phyloP scores from a whole-genome alignment of 2,888 invertebrate genomes.

The Ephialtes manifestator region DNA sequence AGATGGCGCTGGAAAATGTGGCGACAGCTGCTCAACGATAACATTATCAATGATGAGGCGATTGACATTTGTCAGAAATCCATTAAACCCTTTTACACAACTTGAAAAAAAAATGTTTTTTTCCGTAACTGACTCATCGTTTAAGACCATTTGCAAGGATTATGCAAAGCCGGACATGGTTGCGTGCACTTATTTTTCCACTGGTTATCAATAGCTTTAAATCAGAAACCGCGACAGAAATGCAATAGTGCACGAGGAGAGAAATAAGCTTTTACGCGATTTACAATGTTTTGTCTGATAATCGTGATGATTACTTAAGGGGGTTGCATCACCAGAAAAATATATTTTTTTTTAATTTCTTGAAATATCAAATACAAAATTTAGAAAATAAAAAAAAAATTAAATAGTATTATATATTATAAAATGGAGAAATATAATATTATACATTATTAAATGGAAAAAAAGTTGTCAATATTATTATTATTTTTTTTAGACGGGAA shows the following conservation, averaged over 20 bases:
- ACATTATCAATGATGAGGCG: conserved; percentile 40
- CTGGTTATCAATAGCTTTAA: conserved; percentile 30
- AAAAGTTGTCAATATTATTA: too few species aligned
- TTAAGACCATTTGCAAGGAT: conserved; percentile 24
- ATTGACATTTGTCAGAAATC: conserved; percentile 61
- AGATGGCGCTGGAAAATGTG: background rate
- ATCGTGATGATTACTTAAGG: too few species aligned
- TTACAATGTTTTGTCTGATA: background rate
- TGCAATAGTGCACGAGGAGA: background rate
- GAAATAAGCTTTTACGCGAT: conserved; percentile 32
- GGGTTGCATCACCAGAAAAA: too few species aligned
- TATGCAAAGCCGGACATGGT: conserved; percentile 5
- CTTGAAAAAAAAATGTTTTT: conserved; percentile 22
- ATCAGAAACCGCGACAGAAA: conserved; percentile 17
- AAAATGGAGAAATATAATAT: too few species aligned
- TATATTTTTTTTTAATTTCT: too few species aligned
- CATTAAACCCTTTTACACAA: conserved; percentile 47
- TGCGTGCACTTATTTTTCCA: conserved; percentile 24
- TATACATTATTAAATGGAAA: too few species aligned
- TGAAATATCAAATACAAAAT: too few species aligned
- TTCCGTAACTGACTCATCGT: conserved; percentile 16
- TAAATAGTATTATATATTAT: too few species aligned
- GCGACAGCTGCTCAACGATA: conserved; percentile 59
- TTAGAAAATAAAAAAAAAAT: too few species aligned
- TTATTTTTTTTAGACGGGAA: too few species aligned